These are phyloP conservation scores for Netelia melanura DNA, from an alignment of 2,888 invertebrate species.

Conservation along the genomic window DNA sequence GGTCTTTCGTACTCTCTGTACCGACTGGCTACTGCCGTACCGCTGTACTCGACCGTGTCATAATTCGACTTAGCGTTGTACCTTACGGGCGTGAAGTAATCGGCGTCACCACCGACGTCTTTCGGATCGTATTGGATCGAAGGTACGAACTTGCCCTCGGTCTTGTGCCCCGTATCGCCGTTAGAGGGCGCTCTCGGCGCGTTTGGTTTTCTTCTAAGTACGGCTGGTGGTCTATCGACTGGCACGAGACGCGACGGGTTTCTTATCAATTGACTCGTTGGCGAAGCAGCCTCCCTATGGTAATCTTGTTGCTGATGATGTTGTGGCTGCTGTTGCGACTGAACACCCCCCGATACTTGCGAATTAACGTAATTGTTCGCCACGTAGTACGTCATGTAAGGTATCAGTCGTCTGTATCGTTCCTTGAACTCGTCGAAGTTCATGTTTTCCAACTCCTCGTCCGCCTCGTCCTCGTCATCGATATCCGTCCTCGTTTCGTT, in stretches of 20 bases:
- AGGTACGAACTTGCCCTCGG: conserved; percentile 79
- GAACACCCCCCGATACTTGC: conserved; percentile 75
- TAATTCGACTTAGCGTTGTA: conserved; percentile 75
- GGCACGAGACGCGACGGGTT: conserved; percentile 57
- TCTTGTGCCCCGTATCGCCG: conserved; percentile 50
- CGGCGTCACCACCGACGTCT: conserved; percentile 74
- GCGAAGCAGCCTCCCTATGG: conserved; percentile 26
- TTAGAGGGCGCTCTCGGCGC: conserved; percentile 12
- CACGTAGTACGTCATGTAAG: conserved; percentile 93
- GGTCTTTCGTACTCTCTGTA: conserved; percentile 49
- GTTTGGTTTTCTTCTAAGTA: conserved; percentile 60
- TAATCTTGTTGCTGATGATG: conserved; percentile 76
- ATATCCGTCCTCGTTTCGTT: conserved; percentile 70
- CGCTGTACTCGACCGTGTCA: conserved; percentile 68
- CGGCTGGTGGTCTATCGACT: conserved; percentile 33
- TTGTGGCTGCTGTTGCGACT: conserved; percentile 80
- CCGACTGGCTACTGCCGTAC: conserved; percentile 18
- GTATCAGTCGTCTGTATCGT: conserved; percentile 91
- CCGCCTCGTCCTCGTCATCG: conserved; percentile 71
- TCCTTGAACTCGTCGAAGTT: conserved; percentile 87
- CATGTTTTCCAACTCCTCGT: conserved; percentile 72
- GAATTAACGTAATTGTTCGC: conserved; percentile 87
- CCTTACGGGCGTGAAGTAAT: conserved; percentile 80
- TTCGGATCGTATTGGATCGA: conserved; percentile 82
- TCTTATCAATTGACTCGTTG: conserved; percentile 54